Base-by-base conservation (phyloP, 30 jellyfish, hydroid and myxozoan genomes). In the Mastigias papua region DNA sequence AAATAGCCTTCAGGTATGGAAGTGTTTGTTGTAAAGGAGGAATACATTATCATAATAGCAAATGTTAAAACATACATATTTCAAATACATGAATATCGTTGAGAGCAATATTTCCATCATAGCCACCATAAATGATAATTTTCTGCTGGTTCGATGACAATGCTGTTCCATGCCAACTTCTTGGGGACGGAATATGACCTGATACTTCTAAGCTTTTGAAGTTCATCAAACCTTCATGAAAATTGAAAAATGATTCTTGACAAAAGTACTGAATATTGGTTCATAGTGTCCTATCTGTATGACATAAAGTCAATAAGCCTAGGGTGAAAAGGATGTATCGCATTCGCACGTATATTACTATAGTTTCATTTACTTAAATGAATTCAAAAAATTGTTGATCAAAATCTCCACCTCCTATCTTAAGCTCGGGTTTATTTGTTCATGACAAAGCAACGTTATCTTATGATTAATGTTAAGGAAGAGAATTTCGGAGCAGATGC, bases 101-200 rank as follows among this genome's bases (percentile, higher is more conserved):
- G 72, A 92, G 84, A 10, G 93, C 94, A 16, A 28, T 13, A 16
- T 72, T 82, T 30, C 98, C 98, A 92, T 92, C 84, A 69, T 78
- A 92, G 17, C 98, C 98, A 37, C 98, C 98, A 73, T 80, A 76
- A 10, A 92, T 63, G 50, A 90, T 26, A 22, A 92, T 34, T 4
- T 65, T 70, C 22, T 67, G 79, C n/a, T 75, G 69, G 73, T 81
- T 86, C 0, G 82, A 22, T 13, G 94, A 25, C 21, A 92, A 33
- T n/a, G 90, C 31, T 28, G 98, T 68, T 0, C 95, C 92, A 74
- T 92, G 98, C 98, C 98, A 92, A 42, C 97, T 86, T 6, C 98
- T 89, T 22, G 97, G 84, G 15, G 94, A 78, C 19, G 98, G 98
- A 21, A 73, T 79, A 20, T 73, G 25, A 13, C 98, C 98, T 13